These are phyloP conservation scores for Oryctolagus cuniculus DNA, from an alignment of 2,113 vertebrate genomes.

Conservation along the genomic window mOryCun1.1 NC_091442.1:19923001-19923500, in stretches of 20 bases:
- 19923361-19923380: neutral
- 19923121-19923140: neutral
- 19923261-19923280: neutral
- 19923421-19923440: neutral
- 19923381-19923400: neutral
- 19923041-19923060: neutral
- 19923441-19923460: neutral
- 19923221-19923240: neutral
- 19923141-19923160: neutral
- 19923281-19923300: slow-evolving; percentile 2
- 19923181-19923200: neutral
- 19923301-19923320: neutral
- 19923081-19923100: neutral
- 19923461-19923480: neutral
- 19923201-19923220: neutral
- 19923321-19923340: neutral
- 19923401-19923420: neutral
- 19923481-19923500: neutral
- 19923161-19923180: slow-evolving; percentile 13
- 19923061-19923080: neutral
- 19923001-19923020: neutral
- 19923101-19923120: neutral
- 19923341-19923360: neutral
- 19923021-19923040: slow-evolving; percentile 13
- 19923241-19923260: neutral